These are phyloP conservation scores for Limulus polyphemus DNA, from an alignment of 2,888 invertebrate species.

Conservation along the genomic window DNA sequence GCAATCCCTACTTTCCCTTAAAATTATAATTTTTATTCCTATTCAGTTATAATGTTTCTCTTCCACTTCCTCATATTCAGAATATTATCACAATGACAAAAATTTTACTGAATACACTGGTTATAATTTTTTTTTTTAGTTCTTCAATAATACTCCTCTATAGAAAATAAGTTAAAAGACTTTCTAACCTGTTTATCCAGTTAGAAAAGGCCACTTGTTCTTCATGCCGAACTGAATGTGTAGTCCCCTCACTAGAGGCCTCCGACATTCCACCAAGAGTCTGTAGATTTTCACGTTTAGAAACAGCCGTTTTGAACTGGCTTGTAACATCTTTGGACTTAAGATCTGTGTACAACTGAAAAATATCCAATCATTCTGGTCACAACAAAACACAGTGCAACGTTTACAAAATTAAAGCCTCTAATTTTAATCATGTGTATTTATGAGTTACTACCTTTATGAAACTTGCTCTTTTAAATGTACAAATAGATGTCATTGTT, in stretches of 20 bases:
- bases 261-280: constrained; percentile 88
- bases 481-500: no score
- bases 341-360: constrained; percentile 64
- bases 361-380: constrained; percentile 2
- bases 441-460: no score
- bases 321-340: constrained; percentile 80
- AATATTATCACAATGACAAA: no score
- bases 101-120: no score
- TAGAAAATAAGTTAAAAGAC: neutral
- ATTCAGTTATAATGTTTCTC: no score
- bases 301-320: constrained; percentile 82
- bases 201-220: constrained; percentile 96
- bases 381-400: neutral
- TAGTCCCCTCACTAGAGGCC: constrained; percentile 82
- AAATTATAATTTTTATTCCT: no score
- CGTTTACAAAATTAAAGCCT: neutral
- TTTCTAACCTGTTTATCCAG: constrained; percentile 67
- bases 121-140: no score
- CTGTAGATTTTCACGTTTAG: constrained; percentile 79
- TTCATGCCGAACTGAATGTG: constrained; percentile 85
- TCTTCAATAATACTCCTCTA: no score
- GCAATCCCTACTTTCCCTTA: no score
- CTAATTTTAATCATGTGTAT: neutral
- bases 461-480: no score
- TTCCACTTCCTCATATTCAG: no score